Base-by-base conservation (phyloP, 2,797 vertebrate species). In the Gallinago solitaria region DNA sequence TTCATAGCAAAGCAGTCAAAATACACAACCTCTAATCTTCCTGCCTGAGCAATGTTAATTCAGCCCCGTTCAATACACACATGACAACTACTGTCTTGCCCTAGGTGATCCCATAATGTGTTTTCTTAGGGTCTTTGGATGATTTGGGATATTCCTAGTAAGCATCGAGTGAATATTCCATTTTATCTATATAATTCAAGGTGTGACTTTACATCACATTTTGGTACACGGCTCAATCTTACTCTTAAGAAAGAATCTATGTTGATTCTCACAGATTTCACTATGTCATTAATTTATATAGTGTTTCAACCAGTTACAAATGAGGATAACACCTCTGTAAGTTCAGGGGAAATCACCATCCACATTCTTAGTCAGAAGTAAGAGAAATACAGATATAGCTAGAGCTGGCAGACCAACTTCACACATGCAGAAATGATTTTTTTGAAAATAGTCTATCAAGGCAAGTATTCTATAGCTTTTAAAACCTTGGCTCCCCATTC, bases 1-100 rank as follows among this genome's bases (percentile, higher is more conserved):
- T 83, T 73, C 35, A 71, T 30, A 77, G 13, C 14, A 60, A 65
- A 92, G 28, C 16, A 86, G 54, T 75, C 57, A 78, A 88, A 94
- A 78, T 50, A 37, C 12, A 57, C 9, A 51, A 30, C 5, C 80
- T 50, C 43, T 56, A 69, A 56, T 53, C 65, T 14, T 88, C 11
- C 25, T 83, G 17, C 53, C 60, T 48, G 9, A 51, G 21, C 41
- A 73, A 53, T 32, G 47, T n/a, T 57, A 81, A 71, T 75, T 89
- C 14, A 32, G 21, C 61, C 10, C 9, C 23, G 28, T n/a, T 83
- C 37, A 20, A 32, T 17, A 39, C 1, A 20, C 23, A 37, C 7
- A 21, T 27, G 28, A 77, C 28, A 53, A 45, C 25, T 67, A 47
- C 23, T 68, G 15, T 69, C 16, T 75, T 82, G 16, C 16, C 28